These are phyloP conservation scores for Castor canadensis DNA, from an alignment of 2,113 vertebrate species.

Conservation along the genomic window DNA sequence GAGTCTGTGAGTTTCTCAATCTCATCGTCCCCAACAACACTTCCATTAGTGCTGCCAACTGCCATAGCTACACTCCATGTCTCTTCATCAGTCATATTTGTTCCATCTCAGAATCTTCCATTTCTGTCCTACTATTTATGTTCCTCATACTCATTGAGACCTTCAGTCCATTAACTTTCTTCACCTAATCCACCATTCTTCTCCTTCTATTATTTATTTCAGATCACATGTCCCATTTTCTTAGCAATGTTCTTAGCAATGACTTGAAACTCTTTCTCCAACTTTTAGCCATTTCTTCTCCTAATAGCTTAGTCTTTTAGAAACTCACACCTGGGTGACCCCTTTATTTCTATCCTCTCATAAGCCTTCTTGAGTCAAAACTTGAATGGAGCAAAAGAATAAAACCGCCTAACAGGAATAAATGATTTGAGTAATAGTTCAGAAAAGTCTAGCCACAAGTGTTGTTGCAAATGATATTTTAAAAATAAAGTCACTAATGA, in stretches of 20 bases:
- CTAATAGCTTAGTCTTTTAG: neutral
- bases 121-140: neutral
- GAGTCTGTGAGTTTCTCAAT: neutral
- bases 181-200: neutral
- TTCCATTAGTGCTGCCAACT: neutral
- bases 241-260: neutral
- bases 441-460: neutral
- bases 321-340: neutral
- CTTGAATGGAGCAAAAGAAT: neutral
- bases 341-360: neutral
- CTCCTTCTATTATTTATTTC: neutral
- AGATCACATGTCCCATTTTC: neutral
- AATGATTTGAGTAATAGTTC: neutral
- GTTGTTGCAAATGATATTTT: neutral
- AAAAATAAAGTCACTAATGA: neutral
- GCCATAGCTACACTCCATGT: too few species aligned
- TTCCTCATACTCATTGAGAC: neutral
- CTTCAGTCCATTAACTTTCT: neutral
- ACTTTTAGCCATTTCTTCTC: neutral
- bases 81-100: neutral
- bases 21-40: accelerated
- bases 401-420: neutral
- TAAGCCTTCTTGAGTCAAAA: neutral
- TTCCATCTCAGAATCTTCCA: neutral
- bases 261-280: neutral